These are phyloP conservation scores for Cydia splendana DNA, from an alignment of 1,140 invertebrate species.

Conservation along the genomic window DNA sequence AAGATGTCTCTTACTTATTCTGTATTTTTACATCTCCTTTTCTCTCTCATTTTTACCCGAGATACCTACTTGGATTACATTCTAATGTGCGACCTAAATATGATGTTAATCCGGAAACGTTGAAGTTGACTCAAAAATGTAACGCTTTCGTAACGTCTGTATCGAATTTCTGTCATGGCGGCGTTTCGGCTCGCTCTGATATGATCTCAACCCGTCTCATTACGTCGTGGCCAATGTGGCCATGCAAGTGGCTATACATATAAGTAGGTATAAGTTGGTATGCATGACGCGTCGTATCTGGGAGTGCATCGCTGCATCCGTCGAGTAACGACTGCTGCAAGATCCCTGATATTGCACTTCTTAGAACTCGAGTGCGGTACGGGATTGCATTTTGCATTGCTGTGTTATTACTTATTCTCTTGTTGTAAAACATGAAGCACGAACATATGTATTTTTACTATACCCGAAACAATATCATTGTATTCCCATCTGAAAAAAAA, in stretches of 20 bases:
- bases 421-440: background rate
- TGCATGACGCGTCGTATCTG: conserved; percentile 48
- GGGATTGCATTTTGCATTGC: conserved; percentile 52
- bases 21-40: too few relatives aligned
- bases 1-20: too few relatives aligned
- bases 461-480: too few relatives aligned
- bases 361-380: conserved; percentile 57
- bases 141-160: background rate
- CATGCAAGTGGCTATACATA: background rate
- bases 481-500: too few relatives aligned
- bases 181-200: background rate
- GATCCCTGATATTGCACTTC: conserved; percentile 67
- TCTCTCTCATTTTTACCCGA: too few relatives aligned
- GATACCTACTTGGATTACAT: background rate
- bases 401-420: conserved; percentile 13
- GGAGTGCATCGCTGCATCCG: conserved; percentile 66
- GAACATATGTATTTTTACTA: background rate
- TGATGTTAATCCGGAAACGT: background rate
- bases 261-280: conserved; percentile 36
- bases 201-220: conserved; percentile 28
- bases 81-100: background rate
- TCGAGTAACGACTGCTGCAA: conserved; percentile 47
- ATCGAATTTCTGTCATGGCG: conserved; percentile 27
- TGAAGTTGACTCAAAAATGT: background rate
- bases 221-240: conserved; percentile 23